Evolutionary conservation across 2,113 vertebrate species (phyloP).

Genomic region (Pelecanus crispus): DNA sequence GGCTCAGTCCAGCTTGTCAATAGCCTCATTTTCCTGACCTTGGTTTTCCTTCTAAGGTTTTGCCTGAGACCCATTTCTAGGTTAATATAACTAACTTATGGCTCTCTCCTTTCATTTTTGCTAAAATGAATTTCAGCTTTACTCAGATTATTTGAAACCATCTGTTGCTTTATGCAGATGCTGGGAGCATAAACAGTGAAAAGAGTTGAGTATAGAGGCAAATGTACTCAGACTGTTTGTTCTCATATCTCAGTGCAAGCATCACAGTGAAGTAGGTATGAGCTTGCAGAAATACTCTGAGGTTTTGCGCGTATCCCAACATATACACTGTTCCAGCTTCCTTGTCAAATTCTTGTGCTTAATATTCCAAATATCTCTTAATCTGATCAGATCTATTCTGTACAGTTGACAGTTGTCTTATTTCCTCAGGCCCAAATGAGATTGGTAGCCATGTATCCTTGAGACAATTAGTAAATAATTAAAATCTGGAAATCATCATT

Average conservation of each 20-base stretch:
- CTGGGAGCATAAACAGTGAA: not conserved
- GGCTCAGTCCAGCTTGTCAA: not conserved
- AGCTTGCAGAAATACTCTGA: not conserved
- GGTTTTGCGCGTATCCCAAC: not conserved
- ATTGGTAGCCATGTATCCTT: not conserved
- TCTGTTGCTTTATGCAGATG: not conserved
- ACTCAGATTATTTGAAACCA: not conserved
- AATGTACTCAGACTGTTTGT: not conserved
- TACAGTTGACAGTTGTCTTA: not conserved
- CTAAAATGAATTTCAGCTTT: not conserved
- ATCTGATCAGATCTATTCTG: not conserved
- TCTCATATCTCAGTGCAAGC: not conserved
- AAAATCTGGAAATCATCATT: constrained; percentile 27
- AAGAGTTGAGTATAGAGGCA: not conserved
- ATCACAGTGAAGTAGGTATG: not conserved
- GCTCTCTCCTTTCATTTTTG: not conserved
- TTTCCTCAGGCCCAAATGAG: not conserved
- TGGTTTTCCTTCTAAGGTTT: not conserved
- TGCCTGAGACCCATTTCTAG: not conserved
- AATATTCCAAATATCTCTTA: not conserved
- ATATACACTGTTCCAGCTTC: not conserved
- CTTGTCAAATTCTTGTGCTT: not conserved
- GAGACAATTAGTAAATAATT: constrained; percentile 10
- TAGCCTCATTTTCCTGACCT: not conserved
- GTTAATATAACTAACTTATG: not conserved